Base-by-base conservation (phyloP, 37 sponge, comb jelly and placozoan genomes). In the Bolinopsis microptera region DNA sequence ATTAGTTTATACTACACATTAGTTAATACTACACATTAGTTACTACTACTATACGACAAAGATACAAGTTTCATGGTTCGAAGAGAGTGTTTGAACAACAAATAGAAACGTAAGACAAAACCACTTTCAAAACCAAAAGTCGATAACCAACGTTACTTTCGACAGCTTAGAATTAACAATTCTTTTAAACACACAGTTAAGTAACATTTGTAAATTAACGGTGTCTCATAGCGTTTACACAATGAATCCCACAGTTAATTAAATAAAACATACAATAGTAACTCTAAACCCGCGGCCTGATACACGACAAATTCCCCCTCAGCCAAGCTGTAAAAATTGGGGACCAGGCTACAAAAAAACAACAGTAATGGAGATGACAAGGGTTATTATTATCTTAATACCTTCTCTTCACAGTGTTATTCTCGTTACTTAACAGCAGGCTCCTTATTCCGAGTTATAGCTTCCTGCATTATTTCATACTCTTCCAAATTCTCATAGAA, bases 211-310 rank as follows among this genome's bases (percentile, higher is more conserved):
- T 72, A n/a, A 72, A 28, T 72, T 21, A 28, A 21, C 31, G 75
- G 75, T 72, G 75, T 72, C 31, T 21, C n/a, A 34, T 34, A 77
- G 28, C 21, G 80, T 36, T 3, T 77, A 77, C 35, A 77, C 80
- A 28, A 77, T 27, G 80, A 77, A 35, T 77, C 80, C 80, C 80
- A 77, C 80, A 77, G 37, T 34, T 34, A 34, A 32, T 77, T 77
- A 32, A 77, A 77, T 77, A 77, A 32, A 77, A 77, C 80, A 77
- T 9, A 77, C 80, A 16, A 77, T 77, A 0, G 80, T 77, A 34
- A 27, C 27, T 32, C 33, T 77, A 32, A 77, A 77, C 33, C 80
- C 80, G 33, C n/a, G 80, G 80, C 32, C 80, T 27, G 80, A 77
- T 21, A 77, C 33, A 5, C 80, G 35, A 32, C 28, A 77, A 3